Percentiles rank a stretch among this genome's conserved stretches.
Evolutionary conservation across 2,113 vertebrate genomes (phyloP).

Genomic region (Cyprinodon variegatus): DNA sequence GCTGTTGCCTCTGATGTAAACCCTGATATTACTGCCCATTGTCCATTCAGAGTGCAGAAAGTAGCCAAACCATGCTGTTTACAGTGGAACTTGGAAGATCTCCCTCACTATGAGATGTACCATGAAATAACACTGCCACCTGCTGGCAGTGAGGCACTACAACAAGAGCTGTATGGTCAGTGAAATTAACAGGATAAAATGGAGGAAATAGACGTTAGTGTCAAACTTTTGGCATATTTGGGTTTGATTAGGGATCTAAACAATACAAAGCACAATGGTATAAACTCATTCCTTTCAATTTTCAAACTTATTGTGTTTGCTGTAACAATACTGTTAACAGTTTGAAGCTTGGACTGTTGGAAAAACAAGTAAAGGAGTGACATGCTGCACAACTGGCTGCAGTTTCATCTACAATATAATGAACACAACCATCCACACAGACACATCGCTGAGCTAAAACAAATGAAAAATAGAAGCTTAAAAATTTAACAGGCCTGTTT

Average conservation of each 20-base stretch:
- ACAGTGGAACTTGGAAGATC: not conserved
- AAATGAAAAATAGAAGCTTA: not conserved
- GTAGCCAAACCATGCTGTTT: not conserved
- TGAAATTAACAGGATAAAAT: not conserved
- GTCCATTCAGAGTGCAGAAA: not conserved
- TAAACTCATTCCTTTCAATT: not conserved
- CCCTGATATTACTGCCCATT: not conserved
- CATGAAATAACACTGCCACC: constrained; percentile 20
- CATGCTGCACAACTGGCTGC: not conserved
- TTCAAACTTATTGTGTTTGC: not conserved
- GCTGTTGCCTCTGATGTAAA: not conserved
- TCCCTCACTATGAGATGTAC: too few relatives aligned
- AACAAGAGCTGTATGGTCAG: not conserved
- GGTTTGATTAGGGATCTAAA: not conserved
- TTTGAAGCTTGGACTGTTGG: not conserved
- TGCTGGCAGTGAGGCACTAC: constrained; percentile 6
- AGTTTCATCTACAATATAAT: not conserved
- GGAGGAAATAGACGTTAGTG: not conserved
- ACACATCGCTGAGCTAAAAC: not conserved
- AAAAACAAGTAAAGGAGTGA: not conserved
- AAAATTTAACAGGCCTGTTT: not conserved
- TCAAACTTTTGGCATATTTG: not conserved
- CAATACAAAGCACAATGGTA: not conserved
- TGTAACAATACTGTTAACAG: too few relatives aligned
- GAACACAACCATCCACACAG: not conserved